phyloP scores from a whole-genome alignment of 2,797 vertebrate genomes.

The Ceyx erithaca region DNA sequence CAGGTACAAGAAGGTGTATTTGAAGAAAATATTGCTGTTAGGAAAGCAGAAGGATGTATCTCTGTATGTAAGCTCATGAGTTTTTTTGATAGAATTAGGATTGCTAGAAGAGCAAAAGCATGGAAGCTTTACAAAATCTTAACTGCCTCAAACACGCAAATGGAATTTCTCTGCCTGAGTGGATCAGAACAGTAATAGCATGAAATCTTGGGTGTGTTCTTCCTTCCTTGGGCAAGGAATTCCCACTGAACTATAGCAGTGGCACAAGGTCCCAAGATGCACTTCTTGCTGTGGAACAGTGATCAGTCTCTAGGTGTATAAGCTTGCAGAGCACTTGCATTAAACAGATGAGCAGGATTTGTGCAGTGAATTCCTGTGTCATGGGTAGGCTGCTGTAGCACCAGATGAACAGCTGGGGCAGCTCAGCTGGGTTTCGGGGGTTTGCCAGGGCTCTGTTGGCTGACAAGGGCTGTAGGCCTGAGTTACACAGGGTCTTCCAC shows the following conservation, averaged over 20 bases:
- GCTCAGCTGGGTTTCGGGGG: neutral
- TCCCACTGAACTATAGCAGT: neutral
- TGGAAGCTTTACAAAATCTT: neutral
- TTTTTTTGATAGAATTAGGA: neutral
- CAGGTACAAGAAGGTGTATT: neutral
- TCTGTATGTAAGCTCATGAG: neutral
- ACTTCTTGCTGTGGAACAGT: neutral
- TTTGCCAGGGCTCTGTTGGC: neutral
- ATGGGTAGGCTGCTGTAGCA: accelerated
- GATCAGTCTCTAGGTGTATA: neutral
- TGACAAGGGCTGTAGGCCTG: neutral
- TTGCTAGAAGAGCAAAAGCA: neutral
- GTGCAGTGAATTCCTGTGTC: neutral
- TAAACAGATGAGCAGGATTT: neutral
- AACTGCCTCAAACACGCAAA: neutral
- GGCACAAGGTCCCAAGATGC: neutral
- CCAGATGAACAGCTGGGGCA: neutral
- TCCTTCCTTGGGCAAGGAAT: neutral
- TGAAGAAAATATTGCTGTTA: neutral
- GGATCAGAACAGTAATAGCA: neutral
- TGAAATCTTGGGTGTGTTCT: neutral
- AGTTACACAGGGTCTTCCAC: neutral
- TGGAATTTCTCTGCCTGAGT: neutral
- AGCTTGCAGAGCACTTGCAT: neutral
- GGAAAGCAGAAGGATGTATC: neutral